Evolutionary conservation across 2,888 invertebrate genomes (phyloP).

Genomic region (Ellobium chinense): DNA sequence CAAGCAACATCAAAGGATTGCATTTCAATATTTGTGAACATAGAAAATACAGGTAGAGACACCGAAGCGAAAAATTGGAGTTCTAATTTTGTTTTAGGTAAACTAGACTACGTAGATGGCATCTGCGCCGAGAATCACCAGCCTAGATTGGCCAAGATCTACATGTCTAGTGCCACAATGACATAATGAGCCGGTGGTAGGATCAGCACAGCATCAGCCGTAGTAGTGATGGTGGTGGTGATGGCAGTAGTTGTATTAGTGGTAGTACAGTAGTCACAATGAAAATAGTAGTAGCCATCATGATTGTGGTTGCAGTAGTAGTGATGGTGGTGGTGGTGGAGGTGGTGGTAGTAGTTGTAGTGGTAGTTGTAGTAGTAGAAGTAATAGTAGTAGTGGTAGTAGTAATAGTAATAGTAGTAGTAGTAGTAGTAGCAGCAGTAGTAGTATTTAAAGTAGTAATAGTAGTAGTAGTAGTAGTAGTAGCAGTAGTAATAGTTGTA

Average conservation of each 20-base stretch:
- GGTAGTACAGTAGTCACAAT: background rate
- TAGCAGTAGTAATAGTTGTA: background rate
- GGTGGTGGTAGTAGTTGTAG: conserved; percentile 18
- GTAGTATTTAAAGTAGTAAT: background rate
- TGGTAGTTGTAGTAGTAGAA: background rate
- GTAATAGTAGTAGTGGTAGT: background rate
- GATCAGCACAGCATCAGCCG: background rate
- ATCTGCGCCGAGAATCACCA: too few relatives aligned
- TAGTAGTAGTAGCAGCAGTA: conserved; percentile 1
- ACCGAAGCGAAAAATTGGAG: too few relatives aligned
- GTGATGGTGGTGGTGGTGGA: conserved; percentile 6
- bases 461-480: background rate
- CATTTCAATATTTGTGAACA: too few relatives aligned
- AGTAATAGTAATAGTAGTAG: background rate
- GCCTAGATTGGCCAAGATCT: too few relatives aligned
- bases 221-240: background rate
- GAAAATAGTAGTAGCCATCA: background rate
- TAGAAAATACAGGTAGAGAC: too few relatives aligned
- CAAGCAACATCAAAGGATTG: too few relatives aligned
- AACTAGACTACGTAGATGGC: too few relatives aligned
- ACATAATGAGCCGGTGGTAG: too few relatives aligned
- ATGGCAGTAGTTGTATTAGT: background rate
- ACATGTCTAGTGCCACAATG: too few relatives aligned
- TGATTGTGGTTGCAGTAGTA: conserved; percentile 3
- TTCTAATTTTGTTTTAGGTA: too few relatives aligned